phyloP scores from a whole-genome alignment of 2,888 invertebrate genomes.

The Dexiosoma caninum region DNA sequence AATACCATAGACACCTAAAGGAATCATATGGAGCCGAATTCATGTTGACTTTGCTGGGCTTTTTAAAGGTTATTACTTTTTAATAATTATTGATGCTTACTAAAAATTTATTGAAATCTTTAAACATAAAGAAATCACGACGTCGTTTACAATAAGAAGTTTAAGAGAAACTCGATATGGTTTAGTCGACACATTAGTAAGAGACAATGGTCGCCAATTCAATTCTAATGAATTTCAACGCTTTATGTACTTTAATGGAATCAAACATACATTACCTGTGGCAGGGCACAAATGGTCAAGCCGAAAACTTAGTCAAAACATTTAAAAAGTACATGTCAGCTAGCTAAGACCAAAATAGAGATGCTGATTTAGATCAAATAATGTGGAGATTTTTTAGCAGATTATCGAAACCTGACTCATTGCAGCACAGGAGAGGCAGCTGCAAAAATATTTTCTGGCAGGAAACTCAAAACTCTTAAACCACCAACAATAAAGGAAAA shows the following conservation, averaged over 20 bases:
- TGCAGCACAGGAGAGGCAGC: slow-evolving; percentile 59
- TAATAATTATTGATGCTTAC: slow-evolving; percentile 54
- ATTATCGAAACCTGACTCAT: not conserved
- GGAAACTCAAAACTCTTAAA: slow-evolving; percentile 49
- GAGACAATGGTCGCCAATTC: not conserved
- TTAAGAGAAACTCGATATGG: not conserved
- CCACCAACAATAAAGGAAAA: slow-evolving; percentile 49
- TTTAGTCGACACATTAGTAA: not conserved
- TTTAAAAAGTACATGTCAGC: too few species aligned
- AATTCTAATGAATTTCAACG: not conserved
- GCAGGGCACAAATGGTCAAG: not conserved
- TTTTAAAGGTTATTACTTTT: not conserved
- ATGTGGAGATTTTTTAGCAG: not conserved
- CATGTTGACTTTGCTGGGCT: not conserved
- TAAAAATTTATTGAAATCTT: slow-evolving; percentile 63
- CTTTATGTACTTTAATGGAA: not conserved
- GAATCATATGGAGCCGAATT: not conserved
- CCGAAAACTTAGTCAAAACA: too few species aligned
- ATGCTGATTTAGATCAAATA: not conserved
- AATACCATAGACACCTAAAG: slow-evolving; percentile 10
- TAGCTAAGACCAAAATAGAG: too few species aligned
- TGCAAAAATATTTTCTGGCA: slow-evolving; percentile 54
- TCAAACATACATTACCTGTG: not conserved
- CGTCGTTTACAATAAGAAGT: not conserved
- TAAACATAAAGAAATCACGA: slow-evolving; percentile 52